A percentile compares a stretch with the other conserved stretches of the same genome.
phyloP scores from a whole-genome alignment of 2,113 vertebrate genomes.

The Cervus canadensis region DNA sequence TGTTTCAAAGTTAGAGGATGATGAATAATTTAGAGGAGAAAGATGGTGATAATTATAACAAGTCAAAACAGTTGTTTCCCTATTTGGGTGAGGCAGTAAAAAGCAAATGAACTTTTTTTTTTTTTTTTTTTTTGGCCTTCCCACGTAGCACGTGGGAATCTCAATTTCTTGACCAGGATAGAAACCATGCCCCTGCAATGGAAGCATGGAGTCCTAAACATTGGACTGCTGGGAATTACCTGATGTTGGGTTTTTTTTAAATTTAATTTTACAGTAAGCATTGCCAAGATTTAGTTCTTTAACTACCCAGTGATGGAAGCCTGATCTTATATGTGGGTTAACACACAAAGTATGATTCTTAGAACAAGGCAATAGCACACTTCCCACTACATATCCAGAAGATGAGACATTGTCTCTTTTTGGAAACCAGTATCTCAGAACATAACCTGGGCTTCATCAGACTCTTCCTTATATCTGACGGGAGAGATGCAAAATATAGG shows the following conservation, averaged over 20 bases:
- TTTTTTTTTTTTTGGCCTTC: not conserved
- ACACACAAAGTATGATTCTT: not conserved
- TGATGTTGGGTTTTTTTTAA: not conserved
- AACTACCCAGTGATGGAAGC: not conserved
- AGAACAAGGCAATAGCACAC: not conserved
- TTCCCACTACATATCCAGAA: not conserved
- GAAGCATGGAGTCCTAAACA: not conserved
- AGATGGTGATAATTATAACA: not conserved
- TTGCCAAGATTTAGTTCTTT: not conserved
- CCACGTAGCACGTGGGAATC: not conserved
- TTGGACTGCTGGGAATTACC: not conserved
- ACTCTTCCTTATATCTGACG: not conserved
- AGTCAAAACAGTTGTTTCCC: not conserved
- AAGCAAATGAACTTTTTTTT: not conserved
- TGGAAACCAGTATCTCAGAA: not conserved
- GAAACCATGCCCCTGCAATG: not conserved
- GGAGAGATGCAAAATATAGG: not conserved
- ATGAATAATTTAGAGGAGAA: not conserved
- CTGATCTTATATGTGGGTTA: not conserved
- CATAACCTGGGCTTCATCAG: not conserved
- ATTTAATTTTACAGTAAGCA: not conserved
- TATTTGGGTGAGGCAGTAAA: not conserved
- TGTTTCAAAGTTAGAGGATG: not conserved
- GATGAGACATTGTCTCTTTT: not conserved
- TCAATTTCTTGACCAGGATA: not conserved